Base-by-base conservation (phyloP, 2,888 invertebrate genomes). In the Hypomecis atomaria region DNA sequence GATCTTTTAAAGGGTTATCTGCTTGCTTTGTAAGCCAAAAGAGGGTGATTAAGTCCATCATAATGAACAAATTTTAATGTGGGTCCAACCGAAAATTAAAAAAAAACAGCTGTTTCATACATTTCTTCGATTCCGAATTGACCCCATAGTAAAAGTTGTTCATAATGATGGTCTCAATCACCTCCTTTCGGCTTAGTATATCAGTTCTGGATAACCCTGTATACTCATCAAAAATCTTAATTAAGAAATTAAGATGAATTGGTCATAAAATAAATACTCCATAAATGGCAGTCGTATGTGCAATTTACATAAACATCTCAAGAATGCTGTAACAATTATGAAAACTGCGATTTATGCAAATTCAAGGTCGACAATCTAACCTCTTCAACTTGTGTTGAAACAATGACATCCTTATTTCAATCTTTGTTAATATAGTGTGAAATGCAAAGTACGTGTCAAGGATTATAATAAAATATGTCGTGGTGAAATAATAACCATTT, bases 331-430 rank as follows among this genome's bases (percentile, higher is more conserved):
- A 65, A 59, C 52, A 33, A 60, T 58, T 67, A 65, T 54, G 63
- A 65, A 69, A 67, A 69, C 47, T 64, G 52, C 36, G 53, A 49
- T 37, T 50, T 57, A 68, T 68, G 66, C 63, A 65, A 65, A 69
- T 67, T 36, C 34, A 69, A 70, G 66, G 69, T 54, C 71, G 36
- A 43, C 50, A 56, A 36, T 43, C 23, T 67, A 64, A 68, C 65
- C 66, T 68, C 66, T 60, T 67, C 62, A 67, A 62, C 50, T 62
- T 56, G 53, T 65, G 61, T 58, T 62, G 68, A 61, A 66, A 70
- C 58, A 56, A 56, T 47, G 62, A 48, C 59, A 66, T 60, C 60
- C 59, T 56, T 58, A 70, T 56, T 55, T 44, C 47, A 45, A 70
- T 70, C 42, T 60, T 55, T 43, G 13, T 53, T 49, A 49, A 62